Conservation (phyloP, 1,140 invertebrate genomes). For the Sitobion miscanthi region DNA sequence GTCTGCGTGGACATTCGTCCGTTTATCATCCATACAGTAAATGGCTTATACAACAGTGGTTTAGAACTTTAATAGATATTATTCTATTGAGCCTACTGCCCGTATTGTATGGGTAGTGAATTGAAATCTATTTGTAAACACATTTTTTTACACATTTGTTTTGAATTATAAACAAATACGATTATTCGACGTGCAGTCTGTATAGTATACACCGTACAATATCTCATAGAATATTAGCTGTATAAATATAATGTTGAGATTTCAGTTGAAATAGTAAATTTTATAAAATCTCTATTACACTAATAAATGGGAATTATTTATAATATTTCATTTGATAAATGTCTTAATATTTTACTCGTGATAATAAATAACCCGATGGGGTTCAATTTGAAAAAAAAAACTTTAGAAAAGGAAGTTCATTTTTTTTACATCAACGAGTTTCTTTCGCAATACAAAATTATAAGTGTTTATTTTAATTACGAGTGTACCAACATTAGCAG, state of each 20-base stretch:
- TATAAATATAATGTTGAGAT: neutral
- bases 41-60: neutral
- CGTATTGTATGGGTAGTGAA: neutral
- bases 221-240: neutral
- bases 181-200: neutral
- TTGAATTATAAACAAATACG: neutral
- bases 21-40: neutral
- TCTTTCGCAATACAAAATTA: neutral
- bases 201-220: neutral
- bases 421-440: neutral
- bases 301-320: neutral
- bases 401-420: neutral
- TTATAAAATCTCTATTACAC: neutral
- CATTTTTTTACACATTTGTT: neutral
- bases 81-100: neutral
- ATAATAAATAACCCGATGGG: neutral
- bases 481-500: neutral
- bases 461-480: neutral
- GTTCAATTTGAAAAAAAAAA: neutral
- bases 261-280: neutral
- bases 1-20: neutral
- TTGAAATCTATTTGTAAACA: neutral
- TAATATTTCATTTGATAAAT: neutral
- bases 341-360: neutral
- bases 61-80: neutral